Evolutionary conservation across 2,888 invertebrate species (phyloP), one percentile per base, ranked within the genome.

Genomic region (Trissoscelio sp.): DNA sequence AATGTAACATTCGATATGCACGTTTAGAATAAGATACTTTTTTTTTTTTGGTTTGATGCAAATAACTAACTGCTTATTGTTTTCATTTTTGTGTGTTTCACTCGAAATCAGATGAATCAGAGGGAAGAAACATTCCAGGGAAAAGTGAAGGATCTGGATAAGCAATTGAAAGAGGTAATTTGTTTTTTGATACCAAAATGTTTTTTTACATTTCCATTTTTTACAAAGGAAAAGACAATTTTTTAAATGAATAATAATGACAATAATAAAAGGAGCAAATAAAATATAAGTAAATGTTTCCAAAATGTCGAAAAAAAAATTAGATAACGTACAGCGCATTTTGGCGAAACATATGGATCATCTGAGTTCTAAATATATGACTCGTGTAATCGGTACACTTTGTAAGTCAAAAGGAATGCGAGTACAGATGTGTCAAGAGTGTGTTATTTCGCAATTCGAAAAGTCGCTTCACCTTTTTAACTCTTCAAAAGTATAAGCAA

Each of bases 61-160:
- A 69, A 73, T 79, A 74, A 86, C 87, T 89, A 89, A 89, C 88
- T 70, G 87, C 89, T 87, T 88, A 87, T 86, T 88, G 88, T 87
- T 88, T 87, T 89, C 89, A 89, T 88, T 88, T 89, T 90, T 90
- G 85, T 91, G 90, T 91, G 89, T 89, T 91, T 88, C 87, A 88
- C 88, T 91, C 91, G 91, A 91, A 87, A 75, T 83, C 94, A 98
- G 97, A 97, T 98, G 90, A 97, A 97, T 91, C 96, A 97, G 93
- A 96, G 97, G 93, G 98, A 98, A 94, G 98, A 98, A 93, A 95
- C 96, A 88, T 97, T 96, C 93, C 96, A 97, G 92, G 95, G 95
- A 92, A 97, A 97, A 93, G 96, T 97, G 91, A 97, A 97, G 94
- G 93, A 95, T 91, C 94, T 97, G 93, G 96, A 96, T 92, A 95